Percentiles rank a stretch among this genome's conserved stretches.
Evolutionary conservation across 2,797 vertebrate species (phyloP).

Genomic region (Oophaga sylvatica): DNA sequence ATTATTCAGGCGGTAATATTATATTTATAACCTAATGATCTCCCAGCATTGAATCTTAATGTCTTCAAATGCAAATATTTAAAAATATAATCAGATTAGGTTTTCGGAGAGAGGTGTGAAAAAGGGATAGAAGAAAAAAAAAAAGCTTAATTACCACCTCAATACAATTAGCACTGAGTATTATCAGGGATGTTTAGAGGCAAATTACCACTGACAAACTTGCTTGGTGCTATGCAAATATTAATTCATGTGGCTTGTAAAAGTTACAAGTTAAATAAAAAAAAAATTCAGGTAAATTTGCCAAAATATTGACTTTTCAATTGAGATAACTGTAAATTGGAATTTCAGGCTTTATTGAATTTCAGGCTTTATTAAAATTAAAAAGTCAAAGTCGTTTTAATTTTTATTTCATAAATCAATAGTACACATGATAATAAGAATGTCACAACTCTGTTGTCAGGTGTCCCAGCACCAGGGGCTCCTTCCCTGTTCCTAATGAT

Average conservation of each 20-base stretch:
- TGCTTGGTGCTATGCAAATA: background rate
- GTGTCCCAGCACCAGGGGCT: too few species aligned
- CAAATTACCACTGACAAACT: background rate
- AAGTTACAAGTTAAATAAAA: background rate
- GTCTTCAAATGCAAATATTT: constrained; percentile 53
- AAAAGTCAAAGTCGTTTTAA: too few species aligned
- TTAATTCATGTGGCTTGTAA: background rate
- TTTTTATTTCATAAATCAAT: too few species aligned
- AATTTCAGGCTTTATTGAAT: too few species aligned
- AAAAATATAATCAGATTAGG: constrained; percentile 50
- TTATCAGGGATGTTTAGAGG: background rate
- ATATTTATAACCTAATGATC: constrained; percentile 73
- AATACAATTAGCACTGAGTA: constrained; percentile 6
- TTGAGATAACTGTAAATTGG: background rate
- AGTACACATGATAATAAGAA: too few species aligned
- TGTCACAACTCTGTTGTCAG: too few species aligned
- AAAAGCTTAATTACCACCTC: constrained; percentile 1
- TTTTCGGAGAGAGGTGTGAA: constrained; percentile 31
- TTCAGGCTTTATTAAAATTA: too few species aligned
- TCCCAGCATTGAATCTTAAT: constrained; percentile 62
- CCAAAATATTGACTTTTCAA: background rate
- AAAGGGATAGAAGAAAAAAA: background rate
- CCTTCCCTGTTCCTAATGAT: too few species aligned
- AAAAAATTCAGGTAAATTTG: background rate
- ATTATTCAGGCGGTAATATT: constrained; percentile 72